Evolutionary conservation across 2,888 invertebrate species (phyloP).

Genomic region (Epistrophella euchroma): DNA sequence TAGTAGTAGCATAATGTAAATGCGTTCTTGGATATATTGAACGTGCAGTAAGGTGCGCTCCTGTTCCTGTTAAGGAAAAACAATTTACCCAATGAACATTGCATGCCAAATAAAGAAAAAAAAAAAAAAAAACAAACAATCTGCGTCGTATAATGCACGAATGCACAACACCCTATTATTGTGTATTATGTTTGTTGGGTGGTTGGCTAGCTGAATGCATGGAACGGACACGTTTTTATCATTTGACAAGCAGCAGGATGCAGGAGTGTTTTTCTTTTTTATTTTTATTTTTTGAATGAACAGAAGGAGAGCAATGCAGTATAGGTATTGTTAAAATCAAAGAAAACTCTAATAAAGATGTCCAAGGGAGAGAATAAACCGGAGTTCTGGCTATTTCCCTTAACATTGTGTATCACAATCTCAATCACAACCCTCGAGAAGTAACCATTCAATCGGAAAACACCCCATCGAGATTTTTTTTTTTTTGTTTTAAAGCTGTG

Average conservation of each 20-base stretch:
- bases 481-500: slow-evolving; percentile 33
- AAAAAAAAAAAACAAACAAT: slow-evolving; percentile 63
- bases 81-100: slow-evolving; percentile 66
- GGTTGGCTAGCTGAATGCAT: slow-evolving; percentile 34
- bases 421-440: slow-evolving; percentile 20
- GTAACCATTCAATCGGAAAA: slow-evolving; percentile 45
- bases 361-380: slow-evolving; percentile 24
- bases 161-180: slow-evolving; percentile 67
- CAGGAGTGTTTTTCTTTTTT: slow-evolving; percentile 30
- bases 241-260: slow-evolving; percentile 62
- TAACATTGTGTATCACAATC: not conserved
- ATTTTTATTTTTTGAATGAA: slow-evolving; percentile 5
- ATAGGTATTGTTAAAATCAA: slow-evolving; percentile 25
- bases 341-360: slow-evolving; percentile 58
- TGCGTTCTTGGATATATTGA: slow-evolving; percentile 35
- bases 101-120: slow-evolving; percentile 32
- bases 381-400: slow-evolving; percentile 1
- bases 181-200: slow-evolving; percentile 31
- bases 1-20: slow-evolving; percentile 43
- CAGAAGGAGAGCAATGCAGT: not conserved
- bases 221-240: slow-evolving; percentile 66
- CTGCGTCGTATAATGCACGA: slow-evolving; percentile 72
- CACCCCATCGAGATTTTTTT: slow-evolving; percentile 7
- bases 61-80: slow-evolving; percentile 50
- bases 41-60: slow-evolving; percentile 59